Evolutionary conservation across 1,140 invertebrate species (phyloP).

Genomic region (Dufourea novaeangliae): DNA sequence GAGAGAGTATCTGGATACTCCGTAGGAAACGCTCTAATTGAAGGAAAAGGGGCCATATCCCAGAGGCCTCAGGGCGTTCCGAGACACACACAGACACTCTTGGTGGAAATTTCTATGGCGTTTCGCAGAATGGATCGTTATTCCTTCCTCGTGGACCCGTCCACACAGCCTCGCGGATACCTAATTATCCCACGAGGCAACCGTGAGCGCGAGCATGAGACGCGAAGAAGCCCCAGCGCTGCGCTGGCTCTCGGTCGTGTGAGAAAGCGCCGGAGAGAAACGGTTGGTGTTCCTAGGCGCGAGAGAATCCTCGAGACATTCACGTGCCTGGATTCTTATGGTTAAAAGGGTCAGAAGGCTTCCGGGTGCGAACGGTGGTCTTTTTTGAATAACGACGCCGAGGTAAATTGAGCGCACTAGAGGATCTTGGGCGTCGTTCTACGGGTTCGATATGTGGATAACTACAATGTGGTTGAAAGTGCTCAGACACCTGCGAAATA

Average conservation of each 20-base stretch:
- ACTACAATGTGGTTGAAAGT: too few relatives aligned
- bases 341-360: background rate
- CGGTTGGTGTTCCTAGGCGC: background rate
- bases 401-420: too few relatives aligned
- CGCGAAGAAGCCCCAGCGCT: background rate
- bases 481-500: too few relatives aligned
- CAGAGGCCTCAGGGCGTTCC: background rate
- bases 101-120: conserved; percentile 21
- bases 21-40: background rate
- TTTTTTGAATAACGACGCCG: too few relatives aligned
- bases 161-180: conserved; percentile 26
- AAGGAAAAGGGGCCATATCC: conserved; percentile 9
- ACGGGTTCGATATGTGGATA: too few relatives aligned
- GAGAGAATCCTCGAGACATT: conserved; percentile 2
- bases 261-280: conserved; percentile 10
- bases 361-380: background rate
- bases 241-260: background rate
- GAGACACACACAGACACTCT: conserved; percentile 8
- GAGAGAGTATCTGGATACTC: too few relatives aligned
- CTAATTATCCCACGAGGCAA: conserved; percentile 28
- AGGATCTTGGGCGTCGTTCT: too few relatives aligned
- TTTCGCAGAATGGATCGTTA: conserved; percentile 24
- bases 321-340: conserved; percentile 2
- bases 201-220: conserved; percentile 15
- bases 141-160: conserved; percentile 24